Percentiles rank a stretch among this genome's conserved stretches.
Conservation (phyloP, 1,140 invertebrate genomes). For the Cotesia typhae region DNA sequence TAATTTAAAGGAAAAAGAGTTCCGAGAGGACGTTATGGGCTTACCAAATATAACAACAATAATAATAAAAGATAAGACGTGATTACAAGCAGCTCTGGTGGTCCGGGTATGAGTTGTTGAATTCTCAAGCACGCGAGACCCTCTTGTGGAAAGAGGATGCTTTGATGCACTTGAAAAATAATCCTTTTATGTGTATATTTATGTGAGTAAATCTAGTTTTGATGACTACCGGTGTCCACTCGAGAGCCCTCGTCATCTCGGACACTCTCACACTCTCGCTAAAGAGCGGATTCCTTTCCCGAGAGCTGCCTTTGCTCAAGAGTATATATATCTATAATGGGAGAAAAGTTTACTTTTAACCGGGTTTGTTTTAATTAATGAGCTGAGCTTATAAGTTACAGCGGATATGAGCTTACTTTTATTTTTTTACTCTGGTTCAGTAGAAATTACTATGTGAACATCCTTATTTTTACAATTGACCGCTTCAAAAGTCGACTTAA, state of each 20-base stretch:
- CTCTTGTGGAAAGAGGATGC: neutral
- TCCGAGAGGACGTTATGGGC: neutral
- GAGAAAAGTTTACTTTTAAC: too few relatives aligned
- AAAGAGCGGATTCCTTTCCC: neutral
- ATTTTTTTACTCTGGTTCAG: too few relatives aligned
- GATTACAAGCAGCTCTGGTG: neutral
- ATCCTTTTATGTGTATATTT: neutral
- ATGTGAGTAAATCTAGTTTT: neutral
- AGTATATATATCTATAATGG: too few relatives aligned
- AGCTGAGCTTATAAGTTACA: too few relatives aligned
- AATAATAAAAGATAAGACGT: neutral
- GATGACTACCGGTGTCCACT: conserved; percentile 6
- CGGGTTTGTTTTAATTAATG: too few relatives aligned
- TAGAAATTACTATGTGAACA: too few relatives aligned
- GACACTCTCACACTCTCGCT: neutral
- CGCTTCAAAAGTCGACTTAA: too few relatives aligned
- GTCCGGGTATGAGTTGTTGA: conserved; percentile 7
- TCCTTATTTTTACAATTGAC: too few relatives aligned
- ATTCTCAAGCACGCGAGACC: conserved; percentile 1
- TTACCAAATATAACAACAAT: neutral
- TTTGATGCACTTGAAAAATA: conserved; percentile 5
- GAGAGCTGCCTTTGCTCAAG: neutral
- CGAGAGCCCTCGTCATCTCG: neutral
- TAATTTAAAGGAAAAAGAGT: neutral
- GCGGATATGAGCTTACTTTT: too few relatives aligned